Base-by-base conservation (phyloP, 2,888 invertebrate genomes). In the Eueremaeus valkanovi region DNA sequence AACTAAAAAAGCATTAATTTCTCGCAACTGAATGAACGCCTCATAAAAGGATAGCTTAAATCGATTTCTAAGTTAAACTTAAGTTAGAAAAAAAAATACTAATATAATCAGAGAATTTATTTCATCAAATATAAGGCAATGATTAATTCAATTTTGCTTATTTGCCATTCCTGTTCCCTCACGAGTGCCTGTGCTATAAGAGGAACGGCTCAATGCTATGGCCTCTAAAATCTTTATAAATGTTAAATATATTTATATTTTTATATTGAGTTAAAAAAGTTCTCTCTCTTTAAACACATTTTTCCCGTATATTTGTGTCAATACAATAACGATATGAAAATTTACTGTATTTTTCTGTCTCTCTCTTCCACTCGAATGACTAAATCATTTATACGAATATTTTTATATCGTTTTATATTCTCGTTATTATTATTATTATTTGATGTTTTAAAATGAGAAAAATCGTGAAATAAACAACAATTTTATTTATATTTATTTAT, bases 191-290 rank as follows among this genome's bases (percentile, higher is more conserved):
- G n/a, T n/a, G n/a, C n/a, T n/a, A n/a, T n/a, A n/a, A n/a, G 21
- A 49, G 49, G 49, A 49, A n/a, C n/a, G 49, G 49, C 49, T 49
- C 49, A 49, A 49, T 49, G 49, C 21, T 49, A 49, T 49, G 49
- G 49, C 49, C 49, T 49, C 49, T 49, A 49, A 49, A 49, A 21
- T 49, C 49, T 9, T 49, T 49, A 21, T 49, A 49, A n/a, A n/a
- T 49, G 49, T 49, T 18, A 49, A 49, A 21, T 49, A 18, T 21
- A n/a, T 49, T 21, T 18, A n/a, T 49, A 21, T 49, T 49, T 21
- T 49, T 49, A n/a, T 49, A n/a, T 21, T 49, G 18, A n/a, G 3
- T 45, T 45, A n/a, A n/a, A n/a, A n/a, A n/a, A n/a, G 5, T 3
- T 45, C 18, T 16, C 2, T 49, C 18, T 49, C 21, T 49, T 21